phyloP scores from a whole-genome alignment of 2,888 invertebrate species.

The Lasius platythorax region DNA sequence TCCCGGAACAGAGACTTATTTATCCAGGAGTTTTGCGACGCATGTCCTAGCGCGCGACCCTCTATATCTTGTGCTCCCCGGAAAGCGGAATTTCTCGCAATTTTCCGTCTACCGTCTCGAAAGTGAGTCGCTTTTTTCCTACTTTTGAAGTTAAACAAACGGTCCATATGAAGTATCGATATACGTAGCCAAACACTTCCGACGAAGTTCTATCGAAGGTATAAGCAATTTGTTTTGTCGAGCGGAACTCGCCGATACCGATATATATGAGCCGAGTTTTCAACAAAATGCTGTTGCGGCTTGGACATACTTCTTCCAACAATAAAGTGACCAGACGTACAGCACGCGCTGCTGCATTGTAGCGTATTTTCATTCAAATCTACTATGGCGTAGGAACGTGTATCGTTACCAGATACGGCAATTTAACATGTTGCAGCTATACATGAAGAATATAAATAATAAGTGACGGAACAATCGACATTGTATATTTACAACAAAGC shows the following conservation, averaged over 20 bases:
- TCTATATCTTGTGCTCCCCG: not conserved
- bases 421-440: slow-evolving; percentile 24
- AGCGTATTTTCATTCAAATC: slow-evolving; percentile 47
- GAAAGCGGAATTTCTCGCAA: slow-evolving; percentile 25
- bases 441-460: slow-evolving; percentile 14
- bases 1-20: slow-evolving; percentile 18
- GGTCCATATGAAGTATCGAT: slow-evolving; percentile 49
- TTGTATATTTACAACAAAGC: not conserved
- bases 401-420: not conserved
- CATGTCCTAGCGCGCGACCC: not conserved
- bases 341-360: slow-evolving; percentile 41
- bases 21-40: slow-evolving; percentile 39
- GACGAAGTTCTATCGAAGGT: slow-evolving; percentile 39
- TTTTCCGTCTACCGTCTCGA: slow-evolving; percentile 10
- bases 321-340: slow-evolving; percentile 47
- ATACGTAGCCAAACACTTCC: slow-evolving; percentile 44
- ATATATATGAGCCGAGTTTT: slow-evolving; percentile 48
- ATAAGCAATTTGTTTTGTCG: slow-evolving; percentile 54
- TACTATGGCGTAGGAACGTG: slow-evolving; percentile 10
- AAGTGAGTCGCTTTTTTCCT: slow-evolving; percentile 1
- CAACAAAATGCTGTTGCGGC: slow-evolving; percentile 41
- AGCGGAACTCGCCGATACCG: slow-evolving; percentile 44
- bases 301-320: slow-evolving; percentile 47
- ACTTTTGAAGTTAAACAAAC: slow-evolving; percentile 50
- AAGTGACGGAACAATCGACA: not conserved